phyloP scores from a whole-genome alignment of 1,140 invertebrate species.

The Calephelis virginiensis region DNA sequence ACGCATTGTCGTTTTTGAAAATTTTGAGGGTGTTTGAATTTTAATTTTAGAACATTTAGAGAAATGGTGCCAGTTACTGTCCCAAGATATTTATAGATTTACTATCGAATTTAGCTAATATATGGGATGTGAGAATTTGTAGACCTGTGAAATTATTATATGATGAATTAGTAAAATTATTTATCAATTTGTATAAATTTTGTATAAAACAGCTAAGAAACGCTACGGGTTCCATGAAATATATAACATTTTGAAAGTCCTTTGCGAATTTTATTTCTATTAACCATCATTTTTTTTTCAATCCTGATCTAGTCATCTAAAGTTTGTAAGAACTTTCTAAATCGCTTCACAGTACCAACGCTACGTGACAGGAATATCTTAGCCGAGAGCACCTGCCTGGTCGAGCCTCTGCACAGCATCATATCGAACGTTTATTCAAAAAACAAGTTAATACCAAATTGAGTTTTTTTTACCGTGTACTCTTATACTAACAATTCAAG shows the following conservation, averaged over 20 bases:
- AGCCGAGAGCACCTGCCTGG: no score
- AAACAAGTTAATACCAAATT: no score
- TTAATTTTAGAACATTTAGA: slow-evolving; percentile 43
- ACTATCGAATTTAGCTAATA: slow-evolving; percentile 53
- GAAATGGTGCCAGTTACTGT: slow-evolving; percentile 71
- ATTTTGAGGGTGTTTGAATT: slow-evolving; percentile 21
- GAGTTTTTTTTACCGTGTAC: no score
- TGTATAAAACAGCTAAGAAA: slow-evolving; percentile 75
- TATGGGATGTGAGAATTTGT: slow-evolving; percentile 46
- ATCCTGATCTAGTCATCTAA: neutral
- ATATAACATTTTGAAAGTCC: slow-evolving; percentile 70
- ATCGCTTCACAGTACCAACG: no score
- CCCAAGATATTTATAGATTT: slow-evolving; percentile 54
- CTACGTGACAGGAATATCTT: no score
- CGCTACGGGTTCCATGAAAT: slow-evolving; percentile 77
- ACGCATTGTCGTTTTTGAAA: neutral
- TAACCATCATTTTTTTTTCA: neutral
- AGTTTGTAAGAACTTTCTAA: no score
- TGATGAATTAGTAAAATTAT: slow-evolving; percentile 54
- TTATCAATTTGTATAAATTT: slow-evolving; percentile 71
- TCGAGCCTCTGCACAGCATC: no score
- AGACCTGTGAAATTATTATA: slow-evolving; percentile 54
- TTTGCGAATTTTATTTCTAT: slow-evolving; percentile 45
- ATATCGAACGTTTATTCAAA: no score
- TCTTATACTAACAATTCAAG: no score